A percentile compares a stretch with the other conserved stretches of the same genome.
These are phyloP conservation scores for Drosophila fuyamai DNA, from an alignment of 1,140 invertebrate genomes.

Conservation along the genomic window DNA sequence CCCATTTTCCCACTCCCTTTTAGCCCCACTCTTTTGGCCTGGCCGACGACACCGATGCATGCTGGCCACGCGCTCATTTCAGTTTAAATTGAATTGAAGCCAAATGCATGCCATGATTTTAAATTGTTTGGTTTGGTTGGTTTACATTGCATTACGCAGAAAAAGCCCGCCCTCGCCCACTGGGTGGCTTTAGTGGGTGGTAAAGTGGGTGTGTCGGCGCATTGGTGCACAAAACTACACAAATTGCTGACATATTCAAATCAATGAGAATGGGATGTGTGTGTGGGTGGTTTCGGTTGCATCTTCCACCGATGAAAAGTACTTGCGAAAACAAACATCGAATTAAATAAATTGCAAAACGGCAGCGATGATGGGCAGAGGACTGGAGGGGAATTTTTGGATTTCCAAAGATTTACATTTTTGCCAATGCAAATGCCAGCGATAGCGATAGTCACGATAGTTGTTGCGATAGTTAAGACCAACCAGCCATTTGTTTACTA, in stretches of 20 bases:
- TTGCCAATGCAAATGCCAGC: slow-evolving; percentile 16
- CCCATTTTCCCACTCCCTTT: background rate
- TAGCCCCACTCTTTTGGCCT: slow-evolving; percentile 1
- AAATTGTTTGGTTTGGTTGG: slow-evolving; percentile 79
- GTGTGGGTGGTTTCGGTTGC: slow-evolving; percentile 29
- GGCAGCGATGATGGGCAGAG: slow-evolving; percentile 19
- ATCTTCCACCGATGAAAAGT: slow-evolving; percentile 21
- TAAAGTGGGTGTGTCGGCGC: slow-evolving; percentile 33
- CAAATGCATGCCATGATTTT: slow-evolving; percentile 82
- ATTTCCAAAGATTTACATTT: slow-evolving; percentile 24
- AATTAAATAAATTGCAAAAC: slow-evolving; percentile 73
- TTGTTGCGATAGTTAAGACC: slow-evolving; percentile 20
- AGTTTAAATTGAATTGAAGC: slow-evolving; percentile 82
- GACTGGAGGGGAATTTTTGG: slow-evolving; percentile 4
- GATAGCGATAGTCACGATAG: slow-evolving; percentile 8
- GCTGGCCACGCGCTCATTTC: slow-evolving; percentile 68
- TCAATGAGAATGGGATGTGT: slow-evolving; percentile 65
- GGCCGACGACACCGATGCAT: slow-evolving; percentile 26
- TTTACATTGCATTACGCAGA: slow-evolving; percentile 79
- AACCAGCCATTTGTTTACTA: slow-evolving; percentile 40
- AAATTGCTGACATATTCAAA: slow-evolving; percentile 83
- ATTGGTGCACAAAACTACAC: slow-evolving; percentile 80
- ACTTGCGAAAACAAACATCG: slow-evolving; percentile 70
- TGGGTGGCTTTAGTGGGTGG: slow-evolving; percentile 5
- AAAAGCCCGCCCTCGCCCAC: slow-evolving; percentile 4